A percentile compares a stretch with the other conserved stretches of the same genome.
phyloP scores from a whole-genome alignment of 37 sponge, comb jelly and placozoan genomes.

The Diacarnus erythraeanus region DNA sequence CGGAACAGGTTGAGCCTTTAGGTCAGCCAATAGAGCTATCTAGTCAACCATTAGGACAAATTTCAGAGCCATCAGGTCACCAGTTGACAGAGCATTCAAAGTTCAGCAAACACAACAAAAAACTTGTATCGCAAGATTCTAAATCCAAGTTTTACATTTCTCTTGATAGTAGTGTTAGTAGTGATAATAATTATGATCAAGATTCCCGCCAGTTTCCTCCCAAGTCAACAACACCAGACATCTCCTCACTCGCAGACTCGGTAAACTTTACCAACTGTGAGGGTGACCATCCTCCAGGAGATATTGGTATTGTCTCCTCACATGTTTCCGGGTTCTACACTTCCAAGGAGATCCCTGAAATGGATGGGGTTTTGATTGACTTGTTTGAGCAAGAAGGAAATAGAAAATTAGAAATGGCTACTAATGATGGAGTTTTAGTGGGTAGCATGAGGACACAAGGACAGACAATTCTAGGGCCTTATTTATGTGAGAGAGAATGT shows the following conservation, averaged over 20 bases:
- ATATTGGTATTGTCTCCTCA: not conserved
- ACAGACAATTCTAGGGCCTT: not conserved
- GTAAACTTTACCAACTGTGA: too few relatives aligned
- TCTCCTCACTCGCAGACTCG: too few relatives aligned
- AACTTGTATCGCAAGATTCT: not conserved
- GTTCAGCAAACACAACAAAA: not conserved
- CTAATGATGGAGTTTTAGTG: not conserved
- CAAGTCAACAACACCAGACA: too few relatives aligned
- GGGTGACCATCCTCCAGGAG: not conserved
- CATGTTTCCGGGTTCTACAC: not conserved
- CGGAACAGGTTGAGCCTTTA: too few relatives aligned
- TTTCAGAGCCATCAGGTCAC: too few relatives aligned
- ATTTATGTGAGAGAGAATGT: not conserved
- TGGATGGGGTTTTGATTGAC: not conserved
- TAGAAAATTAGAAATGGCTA: not conserved
- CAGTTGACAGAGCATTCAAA: too few relatives aligned
- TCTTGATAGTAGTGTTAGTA: not conserved
- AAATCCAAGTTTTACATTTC: not conserved
- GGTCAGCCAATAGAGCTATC: too few relatives aligned
- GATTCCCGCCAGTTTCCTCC: too few relatives aligned
- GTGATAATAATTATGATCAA: too few relatives aligned
- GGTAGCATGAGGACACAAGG: not conserved
- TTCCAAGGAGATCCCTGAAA: not conserved
- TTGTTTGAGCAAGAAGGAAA: not conserved
- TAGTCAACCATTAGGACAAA: too few relatives aligned